phyloP scores from a whole-genome alignment of 1,140 invertebrate species.

The Achroia grisella region DNA sequence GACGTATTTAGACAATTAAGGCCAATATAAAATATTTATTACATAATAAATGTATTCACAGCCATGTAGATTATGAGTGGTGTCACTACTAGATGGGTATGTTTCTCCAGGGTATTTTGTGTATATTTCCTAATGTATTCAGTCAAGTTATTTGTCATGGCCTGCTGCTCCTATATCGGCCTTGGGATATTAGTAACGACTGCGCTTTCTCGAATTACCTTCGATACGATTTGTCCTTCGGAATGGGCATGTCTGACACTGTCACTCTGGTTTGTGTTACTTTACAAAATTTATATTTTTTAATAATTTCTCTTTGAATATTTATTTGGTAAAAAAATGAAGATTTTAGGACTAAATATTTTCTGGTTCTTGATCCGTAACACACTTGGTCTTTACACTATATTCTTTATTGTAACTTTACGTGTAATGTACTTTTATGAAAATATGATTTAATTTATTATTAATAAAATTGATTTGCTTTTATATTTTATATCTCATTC shows the following conservation, averaged over 20 bases:
- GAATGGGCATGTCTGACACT: conserved; percentile 63
- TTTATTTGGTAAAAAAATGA: no score
- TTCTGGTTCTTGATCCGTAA: no score
- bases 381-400: no score
- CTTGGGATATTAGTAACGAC: conserved; percentile 37
- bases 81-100: not conserved
- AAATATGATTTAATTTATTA: no score
- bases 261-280: conserved; percentile 40
- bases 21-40: no score
- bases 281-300: not conserved
- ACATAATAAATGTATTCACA: not conserved
- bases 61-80: conserved; percentile 3
- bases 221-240: conserved; percentile 48
- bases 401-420: no score
- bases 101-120: not conserved
- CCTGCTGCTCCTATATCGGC: conserved; percentile 39
- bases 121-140: not conserved
- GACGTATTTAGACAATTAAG: no score
- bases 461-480: no score
- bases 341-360: no score
- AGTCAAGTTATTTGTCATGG: conserved; percentile 11
- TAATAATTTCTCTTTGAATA: no score
- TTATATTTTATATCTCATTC: no score
- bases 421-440: no score
- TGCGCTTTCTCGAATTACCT: conserved; percentile 41